Evolutionary conservation across 2,113 vertebrate species (phyloP).

Genomic region (Tursiops truncatus): DNA sequence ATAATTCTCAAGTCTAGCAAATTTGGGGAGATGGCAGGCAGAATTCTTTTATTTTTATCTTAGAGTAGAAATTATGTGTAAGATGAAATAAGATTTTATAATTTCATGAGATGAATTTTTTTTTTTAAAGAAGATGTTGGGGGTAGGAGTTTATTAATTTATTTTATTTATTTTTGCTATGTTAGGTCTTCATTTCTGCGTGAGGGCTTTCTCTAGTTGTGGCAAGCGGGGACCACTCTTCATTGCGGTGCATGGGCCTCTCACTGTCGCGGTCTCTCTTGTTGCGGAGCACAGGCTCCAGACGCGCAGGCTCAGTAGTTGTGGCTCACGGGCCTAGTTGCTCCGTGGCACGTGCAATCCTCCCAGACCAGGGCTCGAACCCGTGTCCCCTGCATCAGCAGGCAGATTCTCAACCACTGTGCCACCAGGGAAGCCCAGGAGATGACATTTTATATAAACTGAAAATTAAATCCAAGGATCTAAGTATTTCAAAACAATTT

Average conservation of each 20-base stretch:
- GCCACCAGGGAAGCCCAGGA: neutral
- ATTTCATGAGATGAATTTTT: conserved; percentile 44
- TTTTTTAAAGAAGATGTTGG: neutral
- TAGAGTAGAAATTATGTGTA: conserved; percentile 32
- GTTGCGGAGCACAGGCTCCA: too few relatives aligned
- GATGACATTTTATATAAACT: conserved; percentile 52
- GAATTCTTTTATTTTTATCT: conserved; percentile 21
- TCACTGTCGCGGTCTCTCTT: fast-evolving
- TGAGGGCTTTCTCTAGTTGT: too few relatives aligned
- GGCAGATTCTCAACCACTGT: too few relatives aligned
- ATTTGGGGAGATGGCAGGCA: neutral
- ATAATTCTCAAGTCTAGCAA: neutral
- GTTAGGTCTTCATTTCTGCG: too few relatives aligned
- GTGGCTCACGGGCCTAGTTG: too few relatives aligned
- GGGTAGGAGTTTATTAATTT: too few relatives aligned
- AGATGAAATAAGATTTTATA: conserved; percentile 52
- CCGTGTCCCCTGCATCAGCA: too few relatives aligned
- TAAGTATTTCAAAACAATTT: conserved; percentile 11
- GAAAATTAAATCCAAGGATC: conserved; percentile 58
- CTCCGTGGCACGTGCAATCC: fast-evolving
- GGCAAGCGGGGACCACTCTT: too few relatives aligned
- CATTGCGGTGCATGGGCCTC: too few relatives aligned
- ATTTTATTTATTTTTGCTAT: too few relatives aligned
- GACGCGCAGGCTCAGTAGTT: fast-evolving
- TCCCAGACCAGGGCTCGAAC: too few relatives aligned